phyloP scores from a whole-genome alignment of 2,113 vertebrate species.

The Pseudolaguvia tuberculata region DNA sequence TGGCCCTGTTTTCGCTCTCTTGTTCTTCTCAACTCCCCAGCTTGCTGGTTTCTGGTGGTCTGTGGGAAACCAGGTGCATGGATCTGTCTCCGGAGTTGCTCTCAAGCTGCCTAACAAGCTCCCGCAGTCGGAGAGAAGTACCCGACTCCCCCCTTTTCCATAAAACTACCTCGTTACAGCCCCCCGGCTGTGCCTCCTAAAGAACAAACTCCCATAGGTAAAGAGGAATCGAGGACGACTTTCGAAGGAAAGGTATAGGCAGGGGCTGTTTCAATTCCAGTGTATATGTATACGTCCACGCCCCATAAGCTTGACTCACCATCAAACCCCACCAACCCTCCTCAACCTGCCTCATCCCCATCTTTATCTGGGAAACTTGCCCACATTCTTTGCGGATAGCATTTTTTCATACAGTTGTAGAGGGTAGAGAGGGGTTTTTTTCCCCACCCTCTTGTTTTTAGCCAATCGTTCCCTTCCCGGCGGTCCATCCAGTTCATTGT shows the following conservation, averaged over 20 bases:
- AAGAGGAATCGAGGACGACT: slow-evolving; percentile 47
- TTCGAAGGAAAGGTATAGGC: slow-evolving; percentile 55
- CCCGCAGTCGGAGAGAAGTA: slow-evolving; percentile 52
- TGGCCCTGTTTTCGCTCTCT: slow-evolving; percentile 28
- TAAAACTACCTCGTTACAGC: slow-evolving; percentile 65
- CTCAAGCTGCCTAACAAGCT: slow-evolving; percentile 61
- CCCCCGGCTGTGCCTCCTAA: slow-evolving; percentile 55
- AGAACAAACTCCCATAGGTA: slow-evolving; percentile 51
- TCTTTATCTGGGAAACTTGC: slow-evolving; percentile 41
- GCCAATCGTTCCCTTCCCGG: slow-evolving; percentile 16
- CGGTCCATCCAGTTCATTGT: slow-evolving; percentile 30
- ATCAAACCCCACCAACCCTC: background rate
- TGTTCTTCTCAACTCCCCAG: slow-evolving; percentile 24
- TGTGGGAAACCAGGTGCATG: slow-evolving; percentile 77
- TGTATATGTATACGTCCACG: background rate
- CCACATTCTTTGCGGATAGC: slow-evolving; percentile 24
- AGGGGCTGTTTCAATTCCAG: too few species aligned
- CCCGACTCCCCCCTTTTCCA: slow-evolving; percentile 55
- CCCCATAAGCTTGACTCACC: background rate
- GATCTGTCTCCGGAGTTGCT: slow-evolving; percentile 68
- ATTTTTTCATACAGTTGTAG: slow-evolving; percentile 23
- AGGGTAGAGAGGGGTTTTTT: slow-evolving; percentile 14
- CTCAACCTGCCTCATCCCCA: background rate
- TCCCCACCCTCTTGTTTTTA: background rate
- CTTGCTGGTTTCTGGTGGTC: slow-evolving; percentile 59